Evolutionary conservation across 2,888 invertebrate species (phyloP).

Genomic region (Pterostichus niger): DNA sequence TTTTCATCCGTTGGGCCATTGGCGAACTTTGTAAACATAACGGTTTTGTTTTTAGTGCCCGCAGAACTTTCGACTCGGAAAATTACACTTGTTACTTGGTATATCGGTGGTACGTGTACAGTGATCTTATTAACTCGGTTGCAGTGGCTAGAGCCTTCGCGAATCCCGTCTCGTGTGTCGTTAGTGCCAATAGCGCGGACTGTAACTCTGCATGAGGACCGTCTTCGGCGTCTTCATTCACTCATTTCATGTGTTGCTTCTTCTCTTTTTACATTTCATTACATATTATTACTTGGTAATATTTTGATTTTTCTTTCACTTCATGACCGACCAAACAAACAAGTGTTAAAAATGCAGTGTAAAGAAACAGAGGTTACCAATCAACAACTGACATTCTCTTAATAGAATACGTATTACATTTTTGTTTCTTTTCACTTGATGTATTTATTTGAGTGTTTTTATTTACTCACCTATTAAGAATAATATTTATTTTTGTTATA

Average conservation of each 20-base stretch:
- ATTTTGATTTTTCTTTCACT: conserved; percentile 29
- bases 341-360: conserved; percentile 53
- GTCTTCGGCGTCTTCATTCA: conserved; percentile 42
- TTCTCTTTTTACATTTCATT: neutral
- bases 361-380: conserved; percentile 34
- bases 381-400: conserved; percentile 29
- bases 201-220: conserved; percentile 37
- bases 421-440: conserved; percentile 39
- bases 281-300: neutral
- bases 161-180: conserved; percentile 53
- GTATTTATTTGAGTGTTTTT: conserved; percentile 56
- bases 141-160: conserved; percentile 61
- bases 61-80: conserved; percentile 34
- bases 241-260: conserved; percentile 16
- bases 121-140: conserved; percentile 55
- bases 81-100: conserved; percentile 22
- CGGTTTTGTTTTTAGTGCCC: conserved; percentile 63
- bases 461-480: conserved; percentile 53
- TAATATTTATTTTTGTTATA: conserved; percentile 63
- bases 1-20: conserved; percentile 52
- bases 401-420: conserved; percentile 12
- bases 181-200: conserved; percentile 63
- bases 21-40: conserved; percentile 58
- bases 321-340: conserved; percentile 53
- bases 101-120: conserved; percentile 51